Base-by-base conservation (phyloP, 2,797 vertebrate genomes). In the Vespertilio murinus region DNA sequence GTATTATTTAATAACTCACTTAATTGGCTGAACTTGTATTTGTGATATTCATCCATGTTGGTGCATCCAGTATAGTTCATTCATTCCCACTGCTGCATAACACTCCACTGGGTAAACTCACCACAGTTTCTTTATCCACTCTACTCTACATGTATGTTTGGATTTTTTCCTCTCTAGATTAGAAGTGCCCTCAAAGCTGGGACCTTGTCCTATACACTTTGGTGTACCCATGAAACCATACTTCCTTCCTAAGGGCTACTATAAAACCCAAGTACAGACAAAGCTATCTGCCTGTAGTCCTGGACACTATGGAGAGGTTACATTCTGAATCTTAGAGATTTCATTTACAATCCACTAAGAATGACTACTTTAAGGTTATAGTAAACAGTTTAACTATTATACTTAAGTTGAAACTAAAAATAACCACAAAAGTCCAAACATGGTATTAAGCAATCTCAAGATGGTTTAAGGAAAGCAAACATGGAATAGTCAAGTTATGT, bases 381-480 rank as follows among this genome's bases (percentile, higher is more conserved):
- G 49, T 71, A 28, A 93, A 79, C 91, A 65, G 12, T 75, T 87
- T 25, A 88, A 74, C 11, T 86, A 64, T 77, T 49, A 25, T 64
- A 69, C 18, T 78, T 81, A 28, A 73, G 5, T 35, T 78, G 77
- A 93, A 94, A 93, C 73, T 90, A 69, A 93, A 86, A 91, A 59
- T 67, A 87, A 90, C 22, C 23, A 45, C n/a, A 25, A 61, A 17
- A 38, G 12, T 4, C 64, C 42, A 40, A 91, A 90, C 2, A 11
- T 17, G 47, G 49, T 30, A 77, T 82, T 88, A 85, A 91, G 22
- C 16, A 56, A 42, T 38, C 78, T 47, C 45, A 56, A 75, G 38
- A 81, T 18, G 0, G n/a, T 38, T 93, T 90, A 80, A 75, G 45
- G 56, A 94, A 92, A 87, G 65, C 84, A 91, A 94, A 73, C 28